Conservation (phyloP, 1,140 invertebrate genomes). For the Trichomalopsis sarcophagae region DNA sequence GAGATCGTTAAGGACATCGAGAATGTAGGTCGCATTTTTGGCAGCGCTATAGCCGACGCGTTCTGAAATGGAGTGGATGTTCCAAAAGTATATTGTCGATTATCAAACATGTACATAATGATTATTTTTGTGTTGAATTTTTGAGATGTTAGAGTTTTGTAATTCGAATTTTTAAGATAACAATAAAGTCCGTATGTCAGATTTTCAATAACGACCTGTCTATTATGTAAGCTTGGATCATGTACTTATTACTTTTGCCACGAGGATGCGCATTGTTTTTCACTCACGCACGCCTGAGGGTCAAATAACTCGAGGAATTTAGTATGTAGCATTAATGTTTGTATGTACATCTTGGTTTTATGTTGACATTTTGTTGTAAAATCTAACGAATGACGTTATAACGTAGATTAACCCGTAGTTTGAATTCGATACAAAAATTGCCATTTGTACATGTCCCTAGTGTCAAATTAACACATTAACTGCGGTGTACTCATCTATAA, state of each 20-base stretch:
- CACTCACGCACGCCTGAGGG: neutral
- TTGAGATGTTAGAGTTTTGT: neutral
- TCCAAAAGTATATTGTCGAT: neutral
- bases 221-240: neutral
- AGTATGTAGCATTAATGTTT: too few relatives aligned
- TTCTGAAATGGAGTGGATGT: neutral
- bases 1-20: slow-evolving; percentile 44
- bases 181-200: neutral
- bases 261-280: neutral
- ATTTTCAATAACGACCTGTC: neutral
- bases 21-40: slow-evolving; percentile 39
- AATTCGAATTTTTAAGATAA: neutral
- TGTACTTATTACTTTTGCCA: neutral
- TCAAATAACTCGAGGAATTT: neutral
- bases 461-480: neutral
- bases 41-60: slow-evolving; percentile 5
- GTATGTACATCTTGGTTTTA: too few relatives aligned
- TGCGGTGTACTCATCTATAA: too few relatives aligned
- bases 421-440: neutral
- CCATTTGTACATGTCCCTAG: neutral
- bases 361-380: too few relatives aligned
- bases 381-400: neutral
- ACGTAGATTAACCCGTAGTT: neutral
- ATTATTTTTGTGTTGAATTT: neutral
- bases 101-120: slow-evolving; percentile 16